phyloP scores from a whole-genome alignment of 2,797 vertebrate genomes.

The Holocentrus rufus region DNA sequence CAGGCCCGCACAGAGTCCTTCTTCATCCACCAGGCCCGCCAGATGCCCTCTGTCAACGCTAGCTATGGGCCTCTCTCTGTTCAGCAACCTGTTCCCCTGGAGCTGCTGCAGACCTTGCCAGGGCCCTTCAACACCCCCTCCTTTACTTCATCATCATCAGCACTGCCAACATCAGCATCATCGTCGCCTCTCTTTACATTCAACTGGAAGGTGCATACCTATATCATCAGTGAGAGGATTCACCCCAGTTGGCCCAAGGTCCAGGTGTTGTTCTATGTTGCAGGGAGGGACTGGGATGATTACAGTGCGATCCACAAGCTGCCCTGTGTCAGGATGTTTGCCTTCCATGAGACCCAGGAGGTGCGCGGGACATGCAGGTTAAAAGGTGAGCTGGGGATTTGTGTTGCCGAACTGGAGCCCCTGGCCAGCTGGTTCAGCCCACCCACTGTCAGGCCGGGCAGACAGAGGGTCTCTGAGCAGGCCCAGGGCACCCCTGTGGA shows the following conservation, averaged over 20 bases:
- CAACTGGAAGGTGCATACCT: conserved; percentile 87
- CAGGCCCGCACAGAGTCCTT: conserved; percentile 90
- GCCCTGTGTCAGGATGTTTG: conserved; percentile 85
- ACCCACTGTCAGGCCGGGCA: conserved; percentile 82
- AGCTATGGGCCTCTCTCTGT: conserved; percentile 91
- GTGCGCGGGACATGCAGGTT: conserved; percentile 84
- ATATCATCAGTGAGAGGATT: conserved; percentile 84
- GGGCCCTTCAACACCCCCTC: conserved; percentile 75
- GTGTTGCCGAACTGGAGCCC: conserved; percentile 86
- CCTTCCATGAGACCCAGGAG: conserved; percentile 88
- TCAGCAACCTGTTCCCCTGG: conserved; percentile 86
- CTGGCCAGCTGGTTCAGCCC: conserved; percentile 86
- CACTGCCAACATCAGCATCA: conserved; percentile 55
- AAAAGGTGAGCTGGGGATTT: conserved; percentile 85
- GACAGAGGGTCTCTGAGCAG: conserved; percentile 81
- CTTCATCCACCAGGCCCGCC: conserved; percentile 88
- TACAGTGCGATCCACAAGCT: conserved; percentile 82
- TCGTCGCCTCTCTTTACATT: conserved; percentile 82
- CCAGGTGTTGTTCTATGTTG: conserved; percentile 86
- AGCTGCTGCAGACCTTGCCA: conserved; percentile 79
- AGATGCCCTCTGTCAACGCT: conserved; percentile 85
- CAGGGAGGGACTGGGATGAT: conserved; percentile 87
- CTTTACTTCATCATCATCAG: conserved; percentile 55
- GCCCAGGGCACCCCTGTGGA: conserved; percentile 85
- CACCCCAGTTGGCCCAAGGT: conserved; percentile 87